Conservation (phyloP, 2,797 vertebrate species). For the Syncerus caffer region DNA sequence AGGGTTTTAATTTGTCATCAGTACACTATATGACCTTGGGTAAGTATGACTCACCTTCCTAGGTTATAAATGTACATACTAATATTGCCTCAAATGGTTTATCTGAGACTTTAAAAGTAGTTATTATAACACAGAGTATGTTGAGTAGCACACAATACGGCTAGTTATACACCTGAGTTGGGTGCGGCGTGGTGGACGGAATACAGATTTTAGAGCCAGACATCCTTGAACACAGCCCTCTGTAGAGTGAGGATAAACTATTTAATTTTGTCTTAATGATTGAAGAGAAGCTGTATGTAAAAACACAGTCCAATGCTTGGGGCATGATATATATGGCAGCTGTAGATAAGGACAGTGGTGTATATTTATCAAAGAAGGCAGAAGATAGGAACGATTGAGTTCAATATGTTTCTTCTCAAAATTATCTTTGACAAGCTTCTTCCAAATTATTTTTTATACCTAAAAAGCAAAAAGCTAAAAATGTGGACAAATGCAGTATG, state of each 20-base stretch:
- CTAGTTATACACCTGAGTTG: background rate
- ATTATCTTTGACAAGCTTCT: background rate
- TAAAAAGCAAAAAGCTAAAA: background rate
- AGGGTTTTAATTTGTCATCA: background rate
- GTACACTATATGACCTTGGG: background rate
- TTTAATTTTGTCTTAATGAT: background rate
- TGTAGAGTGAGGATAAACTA: background rate
- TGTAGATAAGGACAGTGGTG: background rate
- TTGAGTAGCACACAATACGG: background rate
- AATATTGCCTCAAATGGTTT: background rate
- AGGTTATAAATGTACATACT: background rate
- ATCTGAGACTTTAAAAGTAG: background rate
- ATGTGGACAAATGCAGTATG: background rate
- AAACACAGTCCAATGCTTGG: background rate
- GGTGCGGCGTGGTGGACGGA: background rate
- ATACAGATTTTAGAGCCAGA: background rate
- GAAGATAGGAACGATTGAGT: background rate
- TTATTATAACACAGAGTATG: background rate
- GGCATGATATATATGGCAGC: background rate
- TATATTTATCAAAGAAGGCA: background rate
- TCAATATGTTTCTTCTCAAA: background rate
- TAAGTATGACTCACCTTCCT: background rate
- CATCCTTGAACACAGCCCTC: background rate
- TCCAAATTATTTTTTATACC: background rate
- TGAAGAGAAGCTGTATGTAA: background rate